These are phyloP conservation scores for Albula goreensis DNA, from an alignment of 2,113 vertebrate species.

Conservation along the genomic window DNA sequence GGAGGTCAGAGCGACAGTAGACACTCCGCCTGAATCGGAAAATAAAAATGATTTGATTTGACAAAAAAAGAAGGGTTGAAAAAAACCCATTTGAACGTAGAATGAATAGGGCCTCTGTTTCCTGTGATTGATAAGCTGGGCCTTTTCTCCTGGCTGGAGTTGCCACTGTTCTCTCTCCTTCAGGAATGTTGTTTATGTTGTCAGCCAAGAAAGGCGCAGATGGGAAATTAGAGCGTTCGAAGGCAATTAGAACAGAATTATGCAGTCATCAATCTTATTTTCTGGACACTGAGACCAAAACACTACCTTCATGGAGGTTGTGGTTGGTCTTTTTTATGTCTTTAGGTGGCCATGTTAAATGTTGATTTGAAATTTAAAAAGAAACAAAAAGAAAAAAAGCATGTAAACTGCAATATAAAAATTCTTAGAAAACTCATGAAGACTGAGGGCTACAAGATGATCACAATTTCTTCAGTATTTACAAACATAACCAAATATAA, in stretches of 20 bases:
- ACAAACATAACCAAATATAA: too few species aligned
- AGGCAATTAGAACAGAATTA: constrained; percentile 50
- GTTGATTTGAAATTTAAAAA: background rate
- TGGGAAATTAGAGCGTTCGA: constrained; percentile 56
- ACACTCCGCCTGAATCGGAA: constrained; percentile 46
- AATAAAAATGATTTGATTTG: constrained; percentile 56
- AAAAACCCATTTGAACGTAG: constrained; percentile 41
- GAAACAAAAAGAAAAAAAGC: too few species aligned
- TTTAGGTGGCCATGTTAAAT: constrained; percentile 16
- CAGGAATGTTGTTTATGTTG: constrained; percentile 54
- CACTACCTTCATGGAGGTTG: constrained; percentile 39
- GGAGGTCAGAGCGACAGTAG: constrained; percentile 46
- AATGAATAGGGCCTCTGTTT: constrained; percentile 40
- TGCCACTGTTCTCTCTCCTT: constrained; percentile 41
- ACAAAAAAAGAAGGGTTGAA: constrained; percentile 26
- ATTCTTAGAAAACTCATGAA: too few species aligned
- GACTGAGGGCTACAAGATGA: too few species aligned
- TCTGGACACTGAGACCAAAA: constrained; percentile 42
- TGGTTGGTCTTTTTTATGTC: background rate
- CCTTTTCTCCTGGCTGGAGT: constrained; percentile 42
- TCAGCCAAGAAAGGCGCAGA: constrained; percentile 50
- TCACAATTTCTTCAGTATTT: too few species aligned
- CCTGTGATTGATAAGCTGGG: constrained; percentile 52
- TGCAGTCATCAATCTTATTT: constrained; percentile 56
- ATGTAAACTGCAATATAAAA: too few species aligned